Conservation (phyloP, 1,140 invertebrate species). For the Drosophila murphyi region DNA sequence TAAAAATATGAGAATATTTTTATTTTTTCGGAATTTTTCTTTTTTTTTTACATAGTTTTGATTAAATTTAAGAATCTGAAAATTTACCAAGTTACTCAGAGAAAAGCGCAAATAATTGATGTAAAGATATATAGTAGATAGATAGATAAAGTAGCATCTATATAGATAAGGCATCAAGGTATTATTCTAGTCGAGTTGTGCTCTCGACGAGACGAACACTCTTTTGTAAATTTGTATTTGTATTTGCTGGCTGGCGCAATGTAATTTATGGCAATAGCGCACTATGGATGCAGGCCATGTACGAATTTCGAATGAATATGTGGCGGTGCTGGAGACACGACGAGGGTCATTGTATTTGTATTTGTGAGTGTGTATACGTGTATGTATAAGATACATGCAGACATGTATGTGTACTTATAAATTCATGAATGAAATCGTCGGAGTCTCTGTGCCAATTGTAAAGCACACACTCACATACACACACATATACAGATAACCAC, state of each 20-base stretch:
- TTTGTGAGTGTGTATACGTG: background rate
- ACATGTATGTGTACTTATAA: slow-evolving; percentile 56
- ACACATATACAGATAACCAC: slow-evolving; percentile 22
- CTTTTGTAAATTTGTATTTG: background rate
- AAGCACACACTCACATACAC: slow-evolving; percentile 53
- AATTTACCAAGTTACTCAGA: too few relatives aligned
- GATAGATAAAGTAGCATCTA: too few relatives aligned
- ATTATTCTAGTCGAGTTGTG: too few relatives aligned
- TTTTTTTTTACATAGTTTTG: too few relatives aligned
- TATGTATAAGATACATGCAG: slow-evolving; percentile 46
- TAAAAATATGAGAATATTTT: too few relatives aligned
- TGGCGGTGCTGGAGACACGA: slow-evolving; percentile 8
- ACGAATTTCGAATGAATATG: slow-evolving; percentile 17
- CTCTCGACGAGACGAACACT: too few relatives aligned
- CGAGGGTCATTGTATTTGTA: slow-evolving; percentile 63
- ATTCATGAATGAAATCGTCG: slow-evolving; percentile 78
- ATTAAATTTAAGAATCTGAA: too few relatives aligned
- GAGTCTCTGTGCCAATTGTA: slow-evolving; percentile 67
- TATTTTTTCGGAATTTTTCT: too few relatives aligned
- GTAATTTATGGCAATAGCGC: slow-evolving; percentile 76
- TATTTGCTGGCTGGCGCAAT: slow-evolving; percentile 36
- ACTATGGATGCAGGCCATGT: slow-evolving; percentile 79
- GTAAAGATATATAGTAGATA: too few relatives aligned
- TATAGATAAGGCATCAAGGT: too few relatives aligned
- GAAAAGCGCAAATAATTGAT: too few relatives aligned